phyloP scores from a whole-genome alignment of 1,140 invertebrate species.

The Phenacoccus solenopsis region DNA sequence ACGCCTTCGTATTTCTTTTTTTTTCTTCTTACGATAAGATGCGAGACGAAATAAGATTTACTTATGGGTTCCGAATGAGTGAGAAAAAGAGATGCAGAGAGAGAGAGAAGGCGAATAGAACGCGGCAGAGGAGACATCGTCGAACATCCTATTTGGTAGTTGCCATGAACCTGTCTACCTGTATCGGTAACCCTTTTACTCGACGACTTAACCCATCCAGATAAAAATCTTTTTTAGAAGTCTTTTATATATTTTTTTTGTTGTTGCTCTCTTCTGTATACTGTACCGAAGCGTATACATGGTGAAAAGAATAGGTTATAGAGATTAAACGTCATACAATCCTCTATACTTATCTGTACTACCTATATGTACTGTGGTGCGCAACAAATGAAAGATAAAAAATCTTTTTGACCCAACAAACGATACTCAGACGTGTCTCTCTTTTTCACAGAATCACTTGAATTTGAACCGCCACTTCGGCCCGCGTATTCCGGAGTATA shows the following conservation, averaged over 20 bases:
- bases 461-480: background rate
- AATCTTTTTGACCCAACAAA: no score
- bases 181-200: conserved; percentile 13
- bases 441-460: background rate
- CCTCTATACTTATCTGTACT: background rate
- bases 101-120: no score
- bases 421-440: background rate
- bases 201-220: conserved; percentile 12
- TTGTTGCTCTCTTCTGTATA: background rate
- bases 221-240: background rate
- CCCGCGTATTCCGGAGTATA: no score
- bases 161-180: conserved; percentile 8
- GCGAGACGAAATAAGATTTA: background rate
- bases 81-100: background rate
- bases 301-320: conserved; percentile 8
- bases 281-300: conserved; percentile 4
- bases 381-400: no score
- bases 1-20: background rate
- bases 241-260: background rate
- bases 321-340: conserved; percentile 2
- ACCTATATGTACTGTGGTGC: no score
- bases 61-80: background rate
- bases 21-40: background rate
- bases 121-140: background rate
- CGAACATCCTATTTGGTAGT: background rate